phyloP scores from a whole-genome alignment of 2,113 vertebrate genomes.

The Baryphthengus martii region DNA sequence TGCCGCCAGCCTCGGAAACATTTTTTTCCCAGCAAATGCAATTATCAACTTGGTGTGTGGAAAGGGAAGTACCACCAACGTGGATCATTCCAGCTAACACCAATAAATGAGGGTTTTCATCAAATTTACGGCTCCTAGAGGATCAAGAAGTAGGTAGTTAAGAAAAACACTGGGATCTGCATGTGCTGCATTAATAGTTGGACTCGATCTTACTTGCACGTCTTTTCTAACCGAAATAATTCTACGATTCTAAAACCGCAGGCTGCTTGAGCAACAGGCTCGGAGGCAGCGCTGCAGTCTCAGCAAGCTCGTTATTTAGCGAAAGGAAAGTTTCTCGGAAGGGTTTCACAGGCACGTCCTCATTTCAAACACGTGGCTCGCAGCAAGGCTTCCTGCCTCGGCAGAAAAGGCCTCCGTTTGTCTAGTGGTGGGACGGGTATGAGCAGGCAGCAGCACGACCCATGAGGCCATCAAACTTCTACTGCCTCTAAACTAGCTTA shows the following conservation, averaged over 20 bases:
- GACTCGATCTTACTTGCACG: too few relatives aligned
- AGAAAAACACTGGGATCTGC: neutral
- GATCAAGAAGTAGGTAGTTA: neutral
- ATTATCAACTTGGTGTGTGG: neutral
- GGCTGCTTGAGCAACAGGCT: neutral
- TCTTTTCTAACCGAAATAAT: neutral
- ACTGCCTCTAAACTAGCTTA: neutral
- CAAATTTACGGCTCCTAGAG: neutral
- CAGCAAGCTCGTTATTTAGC: neutral
- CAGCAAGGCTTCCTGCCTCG: neutral
- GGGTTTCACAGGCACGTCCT: neutral
- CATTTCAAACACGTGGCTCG: neutral
- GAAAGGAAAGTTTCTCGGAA: neutral
- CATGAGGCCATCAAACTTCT: neutral
- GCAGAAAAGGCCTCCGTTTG: neutral
- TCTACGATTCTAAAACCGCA: neutral
- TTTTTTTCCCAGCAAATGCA: neutral
- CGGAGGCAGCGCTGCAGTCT: rapidly evolving
- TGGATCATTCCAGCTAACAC: rapidly evolving
- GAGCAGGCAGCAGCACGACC: neutral
- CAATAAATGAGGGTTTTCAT: neutral
- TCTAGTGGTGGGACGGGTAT: neutral
- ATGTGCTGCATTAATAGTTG: neutral
- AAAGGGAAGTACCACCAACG: neutral
- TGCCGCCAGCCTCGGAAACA: neutral